Percentiles rank a stretch among this genome's conserved stretches.
phyloP scores from a whole-genome alignment of 2,888 invertebrate species.

The Leucozona laternaria region DNA sequence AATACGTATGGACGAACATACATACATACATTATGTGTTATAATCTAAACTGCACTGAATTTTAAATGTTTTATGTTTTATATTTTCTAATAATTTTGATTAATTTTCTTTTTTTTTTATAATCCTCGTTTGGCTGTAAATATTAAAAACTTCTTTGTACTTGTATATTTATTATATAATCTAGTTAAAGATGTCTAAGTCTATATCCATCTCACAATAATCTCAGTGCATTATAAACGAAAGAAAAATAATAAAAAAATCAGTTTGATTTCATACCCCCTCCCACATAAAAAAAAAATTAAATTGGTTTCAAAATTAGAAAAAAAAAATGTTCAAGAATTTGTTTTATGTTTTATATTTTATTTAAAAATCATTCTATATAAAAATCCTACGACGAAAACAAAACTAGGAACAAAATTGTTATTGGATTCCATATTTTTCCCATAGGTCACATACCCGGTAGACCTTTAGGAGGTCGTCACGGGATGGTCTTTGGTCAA shows the following conservation, averaged over 20 bases:
- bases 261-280: slow-evolving; percentile 57
- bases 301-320: slow-evolving; percentile 72
- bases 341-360: slow-evolving; percentile 40
- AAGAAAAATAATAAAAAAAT: slow-evolving; percentile 35
- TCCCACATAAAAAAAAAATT: slow-evolving; percentile 20
- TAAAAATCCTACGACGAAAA: slow-evolving; percentile 32
- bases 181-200: slow-evolving; percentile 55
- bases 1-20: slow-evolving; percentile 41
- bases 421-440: slow-evolving; percentile 73
- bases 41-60: slow-evolving; percentile 67
- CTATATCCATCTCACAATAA: slow-evolving; percentile 60
- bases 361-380: slow-evolving; percentile 21
- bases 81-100: slow-evolving; percentile 29
- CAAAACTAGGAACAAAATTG: slow-evolving; percentile 50
- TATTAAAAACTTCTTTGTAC: slow-evolving; percentile 64
- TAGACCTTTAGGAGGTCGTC: slow-evolving; percentile 87
- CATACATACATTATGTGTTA: slow-evolving; percentile 43
- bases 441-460: slow-evolving; percentile 86
- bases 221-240: slow-evolving; percentile 66
- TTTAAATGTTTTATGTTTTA: slow-evolving; percentile 63
- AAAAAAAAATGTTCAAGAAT: not conserved
- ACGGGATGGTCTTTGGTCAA: slow-evolving; percentile 87
- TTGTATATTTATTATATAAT: slow-evolving; percentile 47
- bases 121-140: slow-evolving; percentile 68
- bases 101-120: slow-evolving; percentile 17